Base-by-base conservation (phyloP, 2,888 invertebrate species). In the Papilio elwesi region DNA sequence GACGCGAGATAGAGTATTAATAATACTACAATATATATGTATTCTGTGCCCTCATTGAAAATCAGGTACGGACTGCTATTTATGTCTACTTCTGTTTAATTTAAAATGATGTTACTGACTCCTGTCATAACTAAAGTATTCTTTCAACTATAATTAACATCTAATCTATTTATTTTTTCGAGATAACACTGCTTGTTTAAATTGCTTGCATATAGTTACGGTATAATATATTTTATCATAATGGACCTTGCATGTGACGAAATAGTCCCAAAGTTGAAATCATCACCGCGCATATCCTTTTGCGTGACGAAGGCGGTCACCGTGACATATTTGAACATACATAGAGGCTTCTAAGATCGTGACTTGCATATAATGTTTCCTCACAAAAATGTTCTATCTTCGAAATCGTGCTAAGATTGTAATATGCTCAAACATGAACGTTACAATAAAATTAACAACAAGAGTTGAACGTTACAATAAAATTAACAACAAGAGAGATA, bases 321-420 rank as follows among this genome's bases (percentile, higher is more conserved):
- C 47, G 36, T 62, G 43, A 69, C 48, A 69, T 59, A 49, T 62
- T 69, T 69, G 51, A 43, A 69, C 59, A 51, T 15, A 69, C 43
- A 51, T 16, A 51, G 69, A 59, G 38, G 38, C 38, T n/a, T 43
- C 15, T 69, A 51, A 36, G 12, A 51, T 62, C 69, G 59, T 69
- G 69, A 74, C 77, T 75, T 73, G 63, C 76, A 70, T 69, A 68
- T n/a, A 70, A 53, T 65, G 59, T 63, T 63, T 53, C 43, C 47
- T 43, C 51, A 67, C 38, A 59, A 43, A 59, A 59, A 43, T 43
- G 43, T 43, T 43, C 43, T 9, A 6, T 59, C 43, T 43, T 59
- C 43, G 43, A 43, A 59, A 43, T 43, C 43, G 10, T 59, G 59
- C 43, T 38, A 59, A 59, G 59, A 43, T 59, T 43, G 43, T 59